These are phyloP conservation scores for Andrena bicolor DNA, from an alignment of 2,888 invertebrate genomes.

Conservation along the genomic window DNA sequence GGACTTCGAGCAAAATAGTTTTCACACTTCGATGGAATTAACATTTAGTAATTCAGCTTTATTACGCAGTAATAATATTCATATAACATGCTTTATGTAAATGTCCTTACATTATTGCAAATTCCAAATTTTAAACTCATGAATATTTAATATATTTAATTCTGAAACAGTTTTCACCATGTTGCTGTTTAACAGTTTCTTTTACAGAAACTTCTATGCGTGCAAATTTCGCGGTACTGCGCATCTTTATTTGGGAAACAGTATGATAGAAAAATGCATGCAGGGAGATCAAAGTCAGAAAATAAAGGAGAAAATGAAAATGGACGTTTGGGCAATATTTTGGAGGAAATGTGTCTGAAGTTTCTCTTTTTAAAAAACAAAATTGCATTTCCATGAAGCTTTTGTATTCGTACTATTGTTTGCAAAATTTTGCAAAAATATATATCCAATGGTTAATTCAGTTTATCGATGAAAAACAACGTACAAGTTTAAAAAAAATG, in stretches of 20 bases:
- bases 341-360: neutral
- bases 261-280: neutral
- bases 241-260: neutral
- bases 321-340: neutral
- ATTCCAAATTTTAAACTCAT: neutral
- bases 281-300: conserved; percentile 17
- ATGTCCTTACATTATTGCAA: neutral
- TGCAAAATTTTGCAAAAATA: neutral
- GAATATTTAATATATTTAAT: neutral
- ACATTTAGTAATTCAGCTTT: no score
- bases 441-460: neutral
- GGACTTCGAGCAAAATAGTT: no score
- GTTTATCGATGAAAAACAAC: neutral
- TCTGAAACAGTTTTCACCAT: neutral
- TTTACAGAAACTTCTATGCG: neutral
- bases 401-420: neutral
- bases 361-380: neutral
- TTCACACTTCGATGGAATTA: no score
- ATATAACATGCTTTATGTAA: neutral
- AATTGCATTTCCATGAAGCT: neutral
- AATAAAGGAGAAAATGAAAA: neutral
- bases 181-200: conserved; percentile 7
- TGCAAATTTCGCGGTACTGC: neutral
- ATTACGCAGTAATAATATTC: no score
- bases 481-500: neutral